Percentiles rank a stretch among this genome's conserved stretches.
These are phyloP conservation scores for Hirtodrosophila histrioides DNA, from an alignment of 2,888 invertebrate species.

Conservation along the genomic window DNA sequence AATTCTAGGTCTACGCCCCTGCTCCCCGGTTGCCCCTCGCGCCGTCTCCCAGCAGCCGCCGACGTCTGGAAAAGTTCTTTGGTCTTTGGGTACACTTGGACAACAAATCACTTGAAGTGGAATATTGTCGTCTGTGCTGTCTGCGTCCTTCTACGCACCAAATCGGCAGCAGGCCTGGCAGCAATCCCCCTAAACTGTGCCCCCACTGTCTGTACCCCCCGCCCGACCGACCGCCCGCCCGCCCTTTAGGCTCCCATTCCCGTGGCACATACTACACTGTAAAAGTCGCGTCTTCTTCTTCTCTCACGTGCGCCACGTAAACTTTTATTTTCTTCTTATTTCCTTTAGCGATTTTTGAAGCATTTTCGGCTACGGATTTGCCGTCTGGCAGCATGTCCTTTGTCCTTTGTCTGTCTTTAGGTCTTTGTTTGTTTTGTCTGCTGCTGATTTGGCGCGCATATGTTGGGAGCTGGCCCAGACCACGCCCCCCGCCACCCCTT, in stretches of 20 bases:
- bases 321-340: slow-evolving; percentile 58
- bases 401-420: slow-evolving; percentile 57
- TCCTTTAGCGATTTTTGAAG: slow-evolving; percentile 53
- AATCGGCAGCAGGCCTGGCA: slow-evolving; percentile 52
- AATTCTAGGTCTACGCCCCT: slow-evolving; percentile 19
- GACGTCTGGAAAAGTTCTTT: slow-evolving; percentile 68
- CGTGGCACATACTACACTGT: slow-evolving; percentile 3
- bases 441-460: slow-evolving; percentile 77
- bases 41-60: slow-evolving; percentile 29
- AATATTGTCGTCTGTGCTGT: slow-evolving; percentile 69
- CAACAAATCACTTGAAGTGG: slow-evolving; percentile 72
- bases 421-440: slow-evolving; percentile 79
- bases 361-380: slow-evolving; percentile 47
- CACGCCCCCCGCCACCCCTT: background rate
- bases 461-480: slow-evolving; percentile 40
- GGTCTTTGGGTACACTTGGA: slow-evolving; percentile 46
- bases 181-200: background rate
- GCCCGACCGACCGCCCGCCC: rapidly evolving
- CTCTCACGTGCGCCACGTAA: slow-evolving; percentile 59
- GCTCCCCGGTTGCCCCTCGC: background rate
- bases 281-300: slow-evolving; percentile 22
- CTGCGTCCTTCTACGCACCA: slow-evolving; percentile 60
- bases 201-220: too few relatives aligned
- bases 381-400: slow-evolving; percentile 24
- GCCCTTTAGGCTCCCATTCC: background rate